phyloP scores from a whole-genome alignment of 2,888 invertebrate genomes.

The Drosophila paracracens region DNA sequence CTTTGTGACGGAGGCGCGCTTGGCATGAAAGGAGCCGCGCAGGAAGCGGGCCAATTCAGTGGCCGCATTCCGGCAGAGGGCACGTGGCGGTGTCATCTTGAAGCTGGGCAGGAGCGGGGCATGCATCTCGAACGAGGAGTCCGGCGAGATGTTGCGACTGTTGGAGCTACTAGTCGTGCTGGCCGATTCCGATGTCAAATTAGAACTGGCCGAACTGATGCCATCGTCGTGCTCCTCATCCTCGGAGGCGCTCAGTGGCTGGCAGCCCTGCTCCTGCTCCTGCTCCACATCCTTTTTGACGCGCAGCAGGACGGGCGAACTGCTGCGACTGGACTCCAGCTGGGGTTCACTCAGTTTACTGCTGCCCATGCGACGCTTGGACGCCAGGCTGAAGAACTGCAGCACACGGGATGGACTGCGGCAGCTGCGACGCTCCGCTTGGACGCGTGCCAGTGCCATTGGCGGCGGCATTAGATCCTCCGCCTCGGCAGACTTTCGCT shows the following conservation, averaged over 20 bases:
- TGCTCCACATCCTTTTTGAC: slow-evolving; percentile 33
- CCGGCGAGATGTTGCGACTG: slow-evolving; percentile 77
- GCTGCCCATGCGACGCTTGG: slow-evolving; percentile 67
- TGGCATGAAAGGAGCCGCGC: slow-evolving; percentile 82
- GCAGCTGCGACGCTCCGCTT: slow-evolving; percentile 70
- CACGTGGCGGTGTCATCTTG: slow-evolving; percentile 82
- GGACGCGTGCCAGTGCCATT: slow-evolving; percentile 64
- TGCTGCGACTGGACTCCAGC: slow-evolving; percentile 30
- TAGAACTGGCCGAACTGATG: slow-evolving; percentile 75
- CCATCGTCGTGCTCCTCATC: slow-evolving; percentile 78
- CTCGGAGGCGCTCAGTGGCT: slow-evolving; percentile 62
- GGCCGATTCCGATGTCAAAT: slow-evolving; percentile 44
- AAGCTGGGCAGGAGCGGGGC: slow-evolving; percentile 83
- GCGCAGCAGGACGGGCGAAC: slow-evolving; percentile 77
- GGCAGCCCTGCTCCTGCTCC: slow-evolving; percentile 53
- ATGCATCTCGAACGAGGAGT: slow-evolving; percentile 84
- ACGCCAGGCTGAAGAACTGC: slow-evolving; percentile 82
- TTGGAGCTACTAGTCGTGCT: slow-evolving; percentile 48
- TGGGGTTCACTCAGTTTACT: slow-evolving; percentile 53
- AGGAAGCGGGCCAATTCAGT: slow-evolving; percentile 82
- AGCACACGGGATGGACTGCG: slow-evolving; percentile 79
- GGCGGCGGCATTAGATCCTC: slow-evolving; percentile 68
- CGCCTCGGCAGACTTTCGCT: slow-evolving; percentile 59
- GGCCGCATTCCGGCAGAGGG: slow-evolving; percentile 72
- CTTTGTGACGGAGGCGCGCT: slow-evolving; percentile 82